phyloP scores from a whole-genome alignment of 2,888 invertebrate genomes.

The Petrophora chlorosata region DNA sequence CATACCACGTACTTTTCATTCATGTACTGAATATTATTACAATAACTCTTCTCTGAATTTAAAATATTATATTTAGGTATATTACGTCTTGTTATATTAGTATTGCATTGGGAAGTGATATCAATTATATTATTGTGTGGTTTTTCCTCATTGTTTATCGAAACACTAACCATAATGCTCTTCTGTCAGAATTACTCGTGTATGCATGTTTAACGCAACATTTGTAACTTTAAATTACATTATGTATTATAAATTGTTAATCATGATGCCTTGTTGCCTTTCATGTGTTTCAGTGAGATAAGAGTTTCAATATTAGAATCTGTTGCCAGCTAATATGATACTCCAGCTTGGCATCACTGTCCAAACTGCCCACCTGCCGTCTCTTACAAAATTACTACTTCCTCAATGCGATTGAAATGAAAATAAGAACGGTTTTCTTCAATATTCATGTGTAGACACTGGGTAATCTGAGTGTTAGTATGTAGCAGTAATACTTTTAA shows the following conservation, averaged over 20 bases:
- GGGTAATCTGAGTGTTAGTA: background rate
- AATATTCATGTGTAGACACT: background rate
- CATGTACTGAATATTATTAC: conserved; percentile 4
- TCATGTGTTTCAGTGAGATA: conserved; percentile 3
- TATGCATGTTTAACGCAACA: conserved; percentile 12
- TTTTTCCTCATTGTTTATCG: conserved; percentile 27
- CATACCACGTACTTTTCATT: conserved; percentile 19
- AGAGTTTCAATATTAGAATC: conserved; percentile 9
- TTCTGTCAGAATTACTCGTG: conserved; percentile 15
- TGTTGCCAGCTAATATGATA: conserved; percentile 19
- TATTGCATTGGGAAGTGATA: conserved; percentile 18
- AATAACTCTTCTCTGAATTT: background rate
- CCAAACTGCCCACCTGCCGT: conserved; percentile 20
- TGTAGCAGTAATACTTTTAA: background rate
- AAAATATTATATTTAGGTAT: conserved; percentile 7
- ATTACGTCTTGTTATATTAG: conserved; percentile 6
- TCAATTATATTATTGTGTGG: conserved; percentile 18
- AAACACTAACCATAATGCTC: conserved; percentile 10
- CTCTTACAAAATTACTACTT: conserved; percentile 18
- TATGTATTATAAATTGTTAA: background rate
- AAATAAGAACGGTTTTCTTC: background rate
- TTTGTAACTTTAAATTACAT: conserved; percentile 11
- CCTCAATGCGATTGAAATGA: conserved; percentile 9
- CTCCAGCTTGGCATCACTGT: conserved; percentile 10
- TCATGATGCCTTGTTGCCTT: conserved; percentile 5